Conservation (phyloP, 2,113 vertebrate genomes). For the Typhlomys cinereus region DNA sequence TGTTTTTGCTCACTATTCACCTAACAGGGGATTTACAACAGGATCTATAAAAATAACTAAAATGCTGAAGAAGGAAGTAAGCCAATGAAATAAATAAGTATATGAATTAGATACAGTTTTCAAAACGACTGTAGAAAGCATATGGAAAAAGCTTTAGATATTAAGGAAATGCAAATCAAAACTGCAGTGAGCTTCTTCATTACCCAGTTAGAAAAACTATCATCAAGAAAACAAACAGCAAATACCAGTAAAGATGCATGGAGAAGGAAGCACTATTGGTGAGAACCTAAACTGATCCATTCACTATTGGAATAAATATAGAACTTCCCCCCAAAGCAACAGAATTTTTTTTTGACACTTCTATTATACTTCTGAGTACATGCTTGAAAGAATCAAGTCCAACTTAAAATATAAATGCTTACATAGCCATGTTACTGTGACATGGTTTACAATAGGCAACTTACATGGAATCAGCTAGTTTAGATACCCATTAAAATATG, state of each 20-base stretch:
- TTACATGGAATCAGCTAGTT: not conserved
- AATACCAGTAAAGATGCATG: not conserved
- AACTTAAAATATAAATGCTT: not conserved
- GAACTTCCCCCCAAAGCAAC: too few relatives aligned
- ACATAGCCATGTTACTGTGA: not conserved
- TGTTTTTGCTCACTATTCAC: not conserved
- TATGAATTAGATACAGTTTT: not conserved
- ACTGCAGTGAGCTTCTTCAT: not conserved
- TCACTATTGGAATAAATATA: not conserved
- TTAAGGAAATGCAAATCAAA: not conserved
- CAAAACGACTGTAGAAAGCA: not conserved
- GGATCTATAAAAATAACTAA: not conserved
- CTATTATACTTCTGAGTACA: not conserved
- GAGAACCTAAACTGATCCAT: not conserved
- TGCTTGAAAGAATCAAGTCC: not conserved
- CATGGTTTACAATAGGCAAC: not conserved
- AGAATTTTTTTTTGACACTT: not conserved
- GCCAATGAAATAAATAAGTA: not conserved
- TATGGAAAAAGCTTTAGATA: not conserved
- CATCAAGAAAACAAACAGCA: not conserved
- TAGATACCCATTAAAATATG: not conserved
- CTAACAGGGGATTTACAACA: not conserved
- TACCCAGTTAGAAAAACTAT: not conserved
- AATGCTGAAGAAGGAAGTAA: not conserved
- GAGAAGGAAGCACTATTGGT: not conserved